Evolutionary conservation across 2,888 invertebrate species (phyloP).

Genomic region (Mellilla xanthometata): DNA sequence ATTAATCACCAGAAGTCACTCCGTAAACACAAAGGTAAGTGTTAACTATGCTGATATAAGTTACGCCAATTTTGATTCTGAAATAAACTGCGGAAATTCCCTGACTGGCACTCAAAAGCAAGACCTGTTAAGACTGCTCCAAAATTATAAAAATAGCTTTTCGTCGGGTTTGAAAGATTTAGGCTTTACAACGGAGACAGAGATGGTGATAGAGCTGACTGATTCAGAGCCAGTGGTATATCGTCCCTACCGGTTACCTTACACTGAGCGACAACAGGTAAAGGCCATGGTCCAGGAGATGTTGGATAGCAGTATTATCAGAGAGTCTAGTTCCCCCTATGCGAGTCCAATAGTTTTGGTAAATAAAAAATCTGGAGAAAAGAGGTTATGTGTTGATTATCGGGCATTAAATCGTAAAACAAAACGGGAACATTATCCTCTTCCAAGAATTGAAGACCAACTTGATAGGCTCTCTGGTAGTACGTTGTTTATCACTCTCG

Average conservation of each 20-base stretch:
- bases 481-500: conserved; percentile 24
- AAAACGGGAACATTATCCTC: conserved; percentile 24
- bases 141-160: background rate
- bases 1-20: no score
- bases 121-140: background rate
- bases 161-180: background rate
- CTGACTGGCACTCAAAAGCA: background rate
- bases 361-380: conserved; percentile 33
- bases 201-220: background rate
- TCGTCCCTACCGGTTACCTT: conserved; percentile 21
- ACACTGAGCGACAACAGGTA: conserved; percentile 18
- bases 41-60: background rate
- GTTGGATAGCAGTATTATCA: conserved; percentile 26
- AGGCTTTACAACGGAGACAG: background rate
- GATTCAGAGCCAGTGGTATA: conserved; percentile 5
- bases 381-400: conserved; percentile 31
- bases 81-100: background rate
- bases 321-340: conserved; percentile 27
- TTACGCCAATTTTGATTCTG: background rate
- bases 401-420: conserved; percentile 31
- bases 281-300: conserved; percentile 30
- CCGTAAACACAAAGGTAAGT: background rate
- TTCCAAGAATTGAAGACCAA: conserved; percentile 33
- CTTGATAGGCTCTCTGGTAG: conserved; percentile 29
- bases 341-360: conserved; percentile 35